Percentiles rank a stretch among this genome's conserved stretches.
Conservation (phyloP, 2,888 invertebrate species). For the Brachylomia viminalis region DNA sequence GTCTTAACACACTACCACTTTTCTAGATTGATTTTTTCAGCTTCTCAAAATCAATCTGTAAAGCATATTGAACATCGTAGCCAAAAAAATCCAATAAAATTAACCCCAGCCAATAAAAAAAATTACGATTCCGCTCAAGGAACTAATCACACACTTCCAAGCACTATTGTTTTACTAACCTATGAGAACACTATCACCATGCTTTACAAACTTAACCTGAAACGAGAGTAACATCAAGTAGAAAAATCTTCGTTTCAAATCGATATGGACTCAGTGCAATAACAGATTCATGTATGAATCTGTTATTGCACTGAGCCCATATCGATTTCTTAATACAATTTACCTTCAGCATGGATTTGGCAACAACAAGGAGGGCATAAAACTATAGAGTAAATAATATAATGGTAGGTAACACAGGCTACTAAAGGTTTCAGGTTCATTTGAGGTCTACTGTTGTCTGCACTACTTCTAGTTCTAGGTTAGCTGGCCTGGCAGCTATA, state of each 20-base stretch:
- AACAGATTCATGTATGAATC: slow-evolving; percentile 30
- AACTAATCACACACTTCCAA: slow-evolving; percentile 23
- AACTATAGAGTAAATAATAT: slow-evolving; percentile 39
- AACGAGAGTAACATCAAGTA: slow-evolving; percentile 14
- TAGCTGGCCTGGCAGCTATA: background rate
- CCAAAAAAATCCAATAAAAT: background rate
- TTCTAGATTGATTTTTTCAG: too few species aligned
- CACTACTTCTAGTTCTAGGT: slow-evolving; percentile 1
- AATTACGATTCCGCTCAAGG: background rate
- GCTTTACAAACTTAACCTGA: slow-evolving; percentile 21
- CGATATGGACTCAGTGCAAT: too few species aligned
- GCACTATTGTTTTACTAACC: background rate
- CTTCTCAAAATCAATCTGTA: background rate
- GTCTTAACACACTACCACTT: too few species aligned
- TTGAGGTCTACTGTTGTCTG: slow-evolving; percentile 52
- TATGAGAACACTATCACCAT: slow-evolving; percentile 8
- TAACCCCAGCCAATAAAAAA: background rate
- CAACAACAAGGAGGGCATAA: slow-evolving; percentile 54
- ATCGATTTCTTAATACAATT: slow-evolving; percentile 53
- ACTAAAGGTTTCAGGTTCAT: slow-evolving; percentile 53
- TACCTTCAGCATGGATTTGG: slow-evolving; percentile 48
- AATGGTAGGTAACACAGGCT: slow-evolving; percentile 18
- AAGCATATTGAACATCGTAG: background rate
- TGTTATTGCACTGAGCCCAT: slow-evolving; percentile 49
- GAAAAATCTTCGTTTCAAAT: slow-evolving; percentile 30